A percentile compares a stretch with the other conserved stretches of the same genome.
Conservation (phyloP, 2,797 vertebrate genomes). For the Parauchenoglanis ngamensis region DNA sequence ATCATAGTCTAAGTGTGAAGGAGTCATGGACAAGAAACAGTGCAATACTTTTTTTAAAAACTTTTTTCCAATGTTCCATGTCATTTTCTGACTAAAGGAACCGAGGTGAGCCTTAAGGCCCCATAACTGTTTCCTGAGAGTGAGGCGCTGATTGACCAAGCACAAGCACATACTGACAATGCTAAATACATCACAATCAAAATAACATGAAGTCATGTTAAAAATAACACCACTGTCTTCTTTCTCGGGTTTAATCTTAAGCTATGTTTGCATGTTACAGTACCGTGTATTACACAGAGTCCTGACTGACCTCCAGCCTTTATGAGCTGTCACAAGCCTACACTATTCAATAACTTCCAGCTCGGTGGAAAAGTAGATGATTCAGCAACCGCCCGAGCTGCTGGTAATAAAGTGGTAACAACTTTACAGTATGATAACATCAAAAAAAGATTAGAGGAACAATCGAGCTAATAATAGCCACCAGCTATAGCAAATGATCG, state of each 20-base stretch:
- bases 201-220: background rate
- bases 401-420: constrained; percentile 31
- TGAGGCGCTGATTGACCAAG: background rate
- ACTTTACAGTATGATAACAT: constrained; percentile 28
- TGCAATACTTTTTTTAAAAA: background rate
- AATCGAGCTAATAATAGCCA: constrained; percentile 25
- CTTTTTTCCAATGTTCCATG: background rate
- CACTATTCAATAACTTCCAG: constrained; percentile 36
- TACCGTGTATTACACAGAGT: background rate
- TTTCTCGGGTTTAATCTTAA: background rate
- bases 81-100: background rate
- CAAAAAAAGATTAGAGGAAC: constrained; percentile 21
- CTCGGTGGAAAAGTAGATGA: constrained; percentile 19
- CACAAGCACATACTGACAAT: background rate
- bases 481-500: constrained; percentile 16
- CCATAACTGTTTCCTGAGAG: background rate
- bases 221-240: background rate
- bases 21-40: background rate
- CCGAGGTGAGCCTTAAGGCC: background rate
- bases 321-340: constrained; percentile 24
- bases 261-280: background rate
- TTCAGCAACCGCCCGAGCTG: constrained; percentile 24
- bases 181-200: background rate
- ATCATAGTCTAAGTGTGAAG: background rate
- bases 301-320: constrained; percentile 1